These are phyloP conservation scores for Blastomussa wellsi DNA, from an alignment of 92 coral and sea anemone species.

Conservation along the genomic window DNA sequence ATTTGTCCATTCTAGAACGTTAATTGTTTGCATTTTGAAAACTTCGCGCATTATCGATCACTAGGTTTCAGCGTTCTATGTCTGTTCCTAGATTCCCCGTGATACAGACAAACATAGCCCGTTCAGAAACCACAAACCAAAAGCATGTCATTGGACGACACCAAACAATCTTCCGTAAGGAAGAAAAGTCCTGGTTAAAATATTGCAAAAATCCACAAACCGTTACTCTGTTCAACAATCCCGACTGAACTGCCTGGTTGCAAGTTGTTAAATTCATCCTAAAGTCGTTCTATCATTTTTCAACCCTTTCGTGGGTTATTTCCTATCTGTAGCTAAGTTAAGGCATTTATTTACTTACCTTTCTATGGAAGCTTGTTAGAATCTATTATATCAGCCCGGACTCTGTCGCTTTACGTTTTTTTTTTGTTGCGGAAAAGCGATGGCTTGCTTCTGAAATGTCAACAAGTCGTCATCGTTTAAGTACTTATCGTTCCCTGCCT, in stretches of 20 bases:
- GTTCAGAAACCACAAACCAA: background rate
- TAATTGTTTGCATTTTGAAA: background rate
- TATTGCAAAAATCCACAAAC: background rate
- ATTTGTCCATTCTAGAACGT: background rate
- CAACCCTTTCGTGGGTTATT: background rate
- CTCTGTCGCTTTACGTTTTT: background rate
- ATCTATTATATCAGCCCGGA: background rate
- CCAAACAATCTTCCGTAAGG: background rate
- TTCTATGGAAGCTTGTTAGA: background rate
- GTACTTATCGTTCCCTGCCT: background rate
- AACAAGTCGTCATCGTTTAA: background rate
- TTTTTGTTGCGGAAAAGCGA: background rate
- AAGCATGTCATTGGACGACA: too few relatives aligned
- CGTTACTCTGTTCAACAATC: background rate
- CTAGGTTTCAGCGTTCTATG: background rate
- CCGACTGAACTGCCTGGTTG: background rate
- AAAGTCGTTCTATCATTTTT: background rate
- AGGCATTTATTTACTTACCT: background rate
- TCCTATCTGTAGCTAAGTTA: background rate
- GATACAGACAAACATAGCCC: background rate
- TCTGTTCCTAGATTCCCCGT: conserved; percentile 9
- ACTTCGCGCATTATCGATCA: background rate
- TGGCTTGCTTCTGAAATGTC: background rate
- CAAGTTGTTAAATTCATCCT: background rate
- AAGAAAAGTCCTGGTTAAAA: background rate